Conservation (phyloP, 2,888 invertebrate genomes). For the Mythimna impura region DNA sequence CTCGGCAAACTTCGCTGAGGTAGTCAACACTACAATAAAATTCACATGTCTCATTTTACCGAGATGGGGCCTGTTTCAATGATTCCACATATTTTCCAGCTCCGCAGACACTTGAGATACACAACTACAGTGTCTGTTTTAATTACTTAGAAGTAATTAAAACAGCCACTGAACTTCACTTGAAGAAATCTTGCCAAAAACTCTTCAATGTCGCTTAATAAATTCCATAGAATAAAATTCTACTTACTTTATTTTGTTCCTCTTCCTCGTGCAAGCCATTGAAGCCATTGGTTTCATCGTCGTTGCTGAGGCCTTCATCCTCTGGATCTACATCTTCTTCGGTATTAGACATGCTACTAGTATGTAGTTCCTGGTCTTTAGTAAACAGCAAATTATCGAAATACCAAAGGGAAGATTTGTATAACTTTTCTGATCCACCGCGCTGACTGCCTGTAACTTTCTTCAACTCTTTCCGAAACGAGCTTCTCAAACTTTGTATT, state of each 20-base stretch:
- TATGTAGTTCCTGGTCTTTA: constrained; percentile 9
- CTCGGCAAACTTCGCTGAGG: too few species aligned
- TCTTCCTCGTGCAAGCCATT: neutral
- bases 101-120: too few species aligned
- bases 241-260: constrained; percentile 1
- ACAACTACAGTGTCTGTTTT: too few species aligned
- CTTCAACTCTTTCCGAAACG: constrained; percentile 20
- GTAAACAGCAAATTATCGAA: constrained; percentile 7
- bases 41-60: too few species aligned
- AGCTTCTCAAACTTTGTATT: constrained; percentile 16
- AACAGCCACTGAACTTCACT: too few species aligned
- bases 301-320: constrained; percentile 2
- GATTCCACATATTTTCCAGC: too few species aligned
- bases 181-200: too few species aligned
- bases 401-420: constrained; percentile 21
- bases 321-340: constrained; percentile 1
- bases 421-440: neutral
- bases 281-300: neutral
- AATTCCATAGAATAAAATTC: neutral
- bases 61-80: too few species aligned
- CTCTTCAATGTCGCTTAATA: too few species aligned
- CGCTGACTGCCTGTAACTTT: constrained; percentile 9
- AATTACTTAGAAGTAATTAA: too few species aligned
- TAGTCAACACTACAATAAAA: too few species aligned
- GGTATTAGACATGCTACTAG: neutral